These are phyloP conservation scores for Trichopria drosophilae DNA, from an alignment of 2,888 invertebrate genomes.

Conservation along the genomic window DNA sequence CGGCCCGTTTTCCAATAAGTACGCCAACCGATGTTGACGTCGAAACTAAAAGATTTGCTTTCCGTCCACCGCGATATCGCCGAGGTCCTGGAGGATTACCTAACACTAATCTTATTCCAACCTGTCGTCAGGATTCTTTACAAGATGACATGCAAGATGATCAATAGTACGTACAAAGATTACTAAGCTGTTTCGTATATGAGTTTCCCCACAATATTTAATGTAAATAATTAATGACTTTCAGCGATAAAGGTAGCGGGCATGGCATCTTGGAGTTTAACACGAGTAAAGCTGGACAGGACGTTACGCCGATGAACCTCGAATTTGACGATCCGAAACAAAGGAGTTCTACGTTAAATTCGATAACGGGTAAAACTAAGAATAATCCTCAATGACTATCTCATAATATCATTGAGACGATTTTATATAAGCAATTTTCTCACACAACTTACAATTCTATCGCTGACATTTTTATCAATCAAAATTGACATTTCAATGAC, in stretches of 20 bases:
- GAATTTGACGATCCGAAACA: conserved; percentile 73
- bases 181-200: background rate
- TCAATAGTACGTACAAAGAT: conserved; percentile 50
- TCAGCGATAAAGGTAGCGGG: conserved; percentile 60
- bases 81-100: conserved; percentile 49
- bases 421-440: no score
- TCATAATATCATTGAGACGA: no score
- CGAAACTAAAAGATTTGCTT: conserved; percentile 60
- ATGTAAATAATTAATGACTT: conserved; percentile 19
- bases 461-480: no score
- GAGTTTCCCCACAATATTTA: background rate
- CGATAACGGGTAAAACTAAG: conserved; percentile 73
- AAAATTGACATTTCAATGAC: no score
- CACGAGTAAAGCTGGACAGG: conserved; percentile 83
- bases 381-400: background rate
- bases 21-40: conserved; percentile 56
- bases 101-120: conserved; percentile 49
- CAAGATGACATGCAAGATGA: conserved; percentile 52
- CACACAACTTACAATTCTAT: no score
- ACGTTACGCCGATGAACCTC: conserved; percentile 83
- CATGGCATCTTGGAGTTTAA: conserved; percentile 82
- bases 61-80: conserved; percentile 56
- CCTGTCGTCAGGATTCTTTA: conserved; percentile 51
- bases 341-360: conserved; percentile 72
- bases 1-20: conserved; percentile 53